Percentiles rank a stretch among this genome's conserved stretches.
phyloP scores from a whole-genome alignment of 2,797 vertebrate species.

The Syndactyla subalaris region DNA sequence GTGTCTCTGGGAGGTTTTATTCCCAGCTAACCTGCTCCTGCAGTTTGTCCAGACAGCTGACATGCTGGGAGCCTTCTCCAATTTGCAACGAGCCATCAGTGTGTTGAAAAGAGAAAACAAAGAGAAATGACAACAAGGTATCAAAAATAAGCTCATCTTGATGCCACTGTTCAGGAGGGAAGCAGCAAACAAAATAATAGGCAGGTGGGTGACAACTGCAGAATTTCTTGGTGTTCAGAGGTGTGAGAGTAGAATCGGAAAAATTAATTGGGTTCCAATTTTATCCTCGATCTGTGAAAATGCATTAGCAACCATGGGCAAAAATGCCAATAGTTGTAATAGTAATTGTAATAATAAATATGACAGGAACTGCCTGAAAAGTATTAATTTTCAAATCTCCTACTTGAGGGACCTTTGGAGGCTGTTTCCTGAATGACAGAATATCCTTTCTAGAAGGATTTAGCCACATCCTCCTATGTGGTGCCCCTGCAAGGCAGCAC shows the following conservation, averaged over 20 bases:
- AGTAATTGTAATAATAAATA: constrained; percentile 9
- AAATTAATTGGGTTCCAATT: constrained; percentile 47
- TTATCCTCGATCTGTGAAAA: background rate
- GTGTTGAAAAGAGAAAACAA: background rate
- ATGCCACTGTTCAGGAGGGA: background rate
- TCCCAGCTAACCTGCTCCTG: background rate
- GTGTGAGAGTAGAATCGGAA: constrained; percentile 2
- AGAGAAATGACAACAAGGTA: constrained; percentile 9
- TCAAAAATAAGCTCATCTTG: background rate
- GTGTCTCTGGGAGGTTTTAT: background rate
- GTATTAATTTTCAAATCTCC: background rate
- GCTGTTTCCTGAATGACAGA: background rate
- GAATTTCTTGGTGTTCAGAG: background rate
- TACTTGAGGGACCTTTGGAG: background rate
- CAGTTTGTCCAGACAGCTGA: constrained; percentile 13
- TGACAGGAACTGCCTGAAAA: constrained; percentile 4
- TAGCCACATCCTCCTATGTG: background rate
- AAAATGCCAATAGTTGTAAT: constrained; percentile 11
- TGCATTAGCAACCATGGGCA: background rate
- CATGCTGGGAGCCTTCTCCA: background rate
- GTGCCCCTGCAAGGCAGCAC: background rate
- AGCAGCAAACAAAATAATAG: constrained; percentile 4
- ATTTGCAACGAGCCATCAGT: background rate
- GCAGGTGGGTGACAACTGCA: background rate
- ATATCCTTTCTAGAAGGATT: background rate